phyloP scores from a whole-genome alignment of 2,113 vertebrate genomes.

The Porphyrio hochstetteri region DNA sequence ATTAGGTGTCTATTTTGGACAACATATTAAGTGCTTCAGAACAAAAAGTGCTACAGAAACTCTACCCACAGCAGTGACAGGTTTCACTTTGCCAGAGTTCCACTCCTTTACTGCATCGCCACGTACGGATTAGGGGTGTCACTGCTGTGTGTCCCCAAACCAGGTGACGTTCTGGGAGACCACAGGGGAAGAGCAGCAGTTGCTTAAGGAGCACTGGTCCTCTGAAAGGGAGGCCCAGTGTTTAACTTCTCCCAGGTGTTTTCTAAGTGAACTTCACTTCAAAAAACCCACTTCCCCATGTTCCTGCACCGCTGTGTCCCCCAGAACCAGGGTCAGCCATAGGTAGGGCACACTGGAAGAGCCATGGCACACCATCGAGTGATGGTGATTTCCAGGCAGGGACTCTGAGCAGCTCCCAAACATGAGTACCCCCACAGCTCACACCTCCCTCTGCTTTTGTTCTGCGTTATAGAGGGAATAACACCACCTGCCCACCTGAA shows the following conservation, averaged over 20 bases:
- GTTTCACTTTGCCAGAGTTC: neutral
- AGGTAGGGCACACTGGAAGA: neutral
- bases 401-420: neutral
- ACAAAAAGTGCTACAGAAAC: conserved; percentile 58
- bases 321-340: neutral
- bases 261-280: neutral
- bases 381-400: neutral
- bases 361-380: neutral
- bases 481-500: neutral
- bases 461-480: neutral
- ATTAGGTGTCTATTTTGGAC: neutral
- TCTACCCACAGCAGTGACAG: neutral
- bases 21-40: conserved; percentile 32
- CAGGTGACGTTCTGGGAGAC: neutral
- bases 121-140: neutral
- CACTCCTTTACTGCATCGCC: neutral
- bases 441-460: neutral
- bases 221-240: neutral
- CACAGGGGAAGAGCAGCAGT: neutral
- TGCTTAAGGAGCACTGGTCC: neutral
- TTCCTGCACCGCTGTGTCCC: rapidly evolving
- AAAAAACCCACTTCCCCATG: neutral
- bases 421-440: neutral
- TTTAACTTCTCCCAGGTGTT: neutral
- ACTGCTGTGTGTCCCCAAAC: neutral